These are phyloP conservation scores for Xanthia togata DNA, from an alignment of 2,888 invertebrate genomes.

Conservation along the genomic window DNA sequence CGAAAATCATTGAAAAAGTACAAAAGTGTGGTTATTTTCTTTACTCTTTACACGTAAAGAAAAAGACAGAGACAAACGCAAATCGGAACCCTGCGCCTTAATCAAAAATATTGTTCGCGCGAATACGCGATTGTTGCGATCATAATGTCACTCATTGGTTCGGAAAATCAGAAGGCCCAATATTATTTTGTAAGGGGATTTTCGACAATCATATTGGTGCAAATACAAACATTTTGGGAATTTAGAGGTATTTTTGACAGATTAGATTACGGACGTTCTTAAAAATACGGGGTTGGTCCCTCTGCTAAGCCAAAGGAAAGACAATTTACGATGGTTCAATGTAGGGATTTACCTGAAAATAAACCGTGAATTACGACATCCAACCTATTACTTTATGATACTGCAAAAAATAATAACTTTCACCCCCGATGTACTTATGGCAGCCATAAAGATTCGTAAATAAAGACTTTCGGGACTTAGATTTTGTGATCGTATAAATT, in stretches of 20 bases:
- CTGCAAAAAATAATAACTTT: slow-evolving; percentile 61
- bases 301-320: slow-evolving; percentile 24
- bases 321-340: slow-evolving; percentile 61
- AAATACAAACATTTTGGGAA: no score
- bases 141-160: background rate
- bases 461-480: slow-evolving; percentile 42
- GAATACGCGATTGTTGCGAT: no score
- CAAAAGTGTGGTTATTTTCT: no score
- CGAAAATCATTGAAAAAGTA: no score
- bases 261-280: no score
- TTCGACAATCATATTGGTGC: background rate
- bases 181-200: background rate
- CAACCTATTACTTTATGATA: slow-evolving; percentile 61
- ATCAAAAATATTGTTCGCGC: no score
- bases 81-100: no score
- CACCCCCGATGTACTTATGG: slow-evolving; percentile 28
- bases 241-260: no score
- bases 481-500: slow-evolving; percentile 35
- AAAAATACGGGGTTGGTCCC: no score
- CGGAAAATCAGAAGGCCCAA: no score
- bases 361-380: slow-evolving; percentile 50
- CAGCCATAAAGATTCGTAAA: slow-evolving; percentile 44
- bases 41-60: no score
- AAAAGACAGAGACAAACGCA: no score
- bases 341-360: slow-evolving; percentile 52